Conservation (phyloP, 2,113 vertebrate species). For the Brienomyrus brachyistius region DNA sequence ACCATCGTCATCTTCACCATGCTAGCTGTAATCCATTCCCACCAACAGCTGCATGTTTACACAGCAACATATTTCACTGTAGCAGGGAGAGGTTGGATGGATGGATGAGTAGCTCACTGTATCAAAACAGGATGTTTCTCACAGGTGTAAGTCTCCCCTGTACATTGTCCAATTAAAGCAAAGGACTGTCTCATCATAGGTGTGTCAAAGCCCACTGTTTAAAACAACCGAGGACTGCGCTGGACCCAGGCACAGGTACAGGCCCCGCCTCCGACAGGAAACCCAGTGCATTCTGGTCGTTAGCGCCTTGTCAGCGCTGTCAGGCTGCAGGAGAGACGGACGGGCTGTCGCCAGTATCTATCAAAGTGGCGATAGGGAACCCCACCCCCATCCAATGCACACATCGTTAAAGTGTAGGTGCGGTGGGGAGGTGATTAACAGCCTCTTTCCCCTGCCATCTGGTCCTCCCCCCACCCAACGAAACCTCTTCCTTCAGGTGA, state of each 20-base stretch:
- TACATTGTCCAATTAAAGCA: neutral
- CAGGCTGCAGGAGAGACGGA: constrained; percentile 32
- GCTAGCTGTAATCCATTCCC: neutral
- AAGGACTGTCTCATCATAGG: neutral
- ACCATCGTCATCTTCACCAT: neutral
- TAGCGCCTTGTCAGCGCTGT: constrained; percentile 50
- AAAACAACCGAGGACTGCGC: neutral
- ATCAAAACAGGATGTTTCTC: neutral
- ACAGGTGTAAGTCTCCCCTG: neutral
- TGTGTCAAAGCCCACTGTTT: neutral
- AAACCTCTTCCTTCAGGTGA: constrained; percentile 29
- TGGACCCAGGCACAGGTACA: neutral
- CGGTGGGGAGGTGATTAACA: constrained; percentile 41
- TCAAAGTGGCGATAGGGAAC: constrained; percentile 50
- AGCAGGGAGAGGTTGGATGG: neutral
- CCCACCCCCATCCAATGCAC: constrained; percentile 54
- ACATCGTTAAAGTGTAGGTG: constrained; percentile 52
- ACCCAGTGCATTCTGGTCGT: constrained; percentile 21
- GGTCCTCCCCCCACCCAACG: constrained; percentile 15
- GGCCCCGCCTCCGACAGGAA: neutral
- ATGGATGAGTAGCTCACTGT: neutral
- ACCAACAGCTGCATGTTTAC: neutral
- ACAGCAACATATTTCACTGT: neutral
- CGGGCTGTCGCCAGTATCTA: constrained; percentile 56
- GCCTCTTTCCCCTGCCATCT: constrained; percentile 56